phyloP scores from a whole-genome alignment of 2,888 invertebrate genomes.

The Leptogaster cylindrica region DNA sequence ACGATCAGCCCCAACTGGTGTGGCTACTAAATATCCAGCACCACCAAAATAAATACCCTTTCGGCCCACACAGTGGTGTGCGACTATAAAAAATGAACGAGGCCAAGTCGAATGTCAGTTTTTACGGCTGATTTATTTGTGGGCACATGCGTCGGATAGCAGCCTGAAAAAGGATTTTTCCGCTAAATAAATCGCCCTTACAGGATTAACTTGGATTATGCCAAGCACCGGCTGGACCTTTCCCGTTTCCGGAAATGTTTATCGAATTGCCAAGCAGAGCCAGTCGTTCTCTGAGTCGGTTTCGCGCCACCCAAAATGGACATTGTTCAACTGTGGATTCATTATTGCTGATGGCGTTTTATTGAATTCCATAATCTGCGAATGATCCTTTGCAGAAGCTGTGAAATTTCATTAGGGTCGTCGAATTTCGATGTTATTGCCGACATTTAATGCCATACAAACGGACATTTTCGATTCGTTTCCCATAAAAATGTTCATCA shows the following conservation, averaged over 20 bases:
- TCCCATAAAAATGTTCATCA: too few relatives aligned
- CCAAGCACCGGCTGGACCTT: neutral
- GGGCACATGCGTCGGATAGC: neutral
- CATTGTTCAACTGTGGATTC: slow-evolving; percentile 26
- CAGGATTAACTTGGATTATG: slow-evolving; percentile 17
- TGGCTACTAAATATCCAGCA: slow-evolving; percentile 4
- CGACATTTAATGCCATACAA: neutral
- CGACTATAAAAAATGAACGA: slow-evolving; percentile 12
- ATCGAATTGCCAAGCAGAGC: too few relatives aligned
- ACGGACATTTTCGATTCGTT: slow-evolving; percentile 13
- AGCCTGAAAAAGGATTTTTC: slow-evolving; percentile 4
- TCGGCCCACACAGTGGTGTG: neutral
- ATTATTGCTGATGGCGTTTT: slow-evolving; percentile 26
- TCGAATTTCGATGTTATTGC: slow-evolving; percentile 25
- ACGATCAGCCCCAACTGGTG: slow-evolving; percentile 9
- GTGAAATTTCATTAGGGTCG: slow-evolving; percentile 26
- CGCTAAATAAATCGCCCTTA: slow-evolving; percentile 28
- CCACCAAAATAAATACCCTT: slow-evolving; percentile 18
- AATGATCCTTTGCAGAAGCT: slow-evolving; percentile 21
- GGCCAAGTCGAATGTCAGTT: slow-evolving; percentile 19
- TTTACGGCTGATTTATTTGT: slow-evolving; percentile 29
- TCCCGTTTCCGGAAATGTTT: slow-evolving; percentile 1
- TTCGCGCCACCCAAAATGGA: neutral
- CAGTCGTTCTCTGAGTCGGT: neutral
- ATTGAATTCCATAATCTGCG: slow-evolving; percentile 30